A percentile compares a stretch with the other conserved stretches of the same genome.
Evolutionary conservation across 2,888 invertebrate species (phyloP).

Genomic region (Bruchidius siliquastri): DNA sequence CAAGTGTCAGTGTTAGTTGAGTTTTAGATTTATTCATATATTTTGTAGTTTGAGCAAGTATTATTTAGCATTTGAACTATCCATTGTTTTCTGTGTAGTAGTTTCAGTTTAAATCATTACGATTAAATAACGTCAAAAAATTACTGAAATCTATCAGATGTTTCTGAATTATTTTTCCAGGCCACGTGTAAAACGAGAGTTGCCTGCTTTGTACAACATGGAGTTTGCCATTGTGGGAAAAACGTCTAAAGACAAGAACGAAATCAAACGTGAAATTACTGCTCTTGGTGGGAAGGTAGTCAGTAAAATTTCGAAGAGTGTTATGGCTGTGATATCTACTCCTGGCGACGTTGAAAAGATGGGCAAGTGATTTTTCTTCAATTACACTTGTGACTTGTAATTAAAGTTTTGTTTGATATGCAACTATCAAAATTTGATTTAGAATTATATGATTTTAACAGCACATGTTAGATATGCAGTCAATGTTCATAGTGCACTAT

Average conservation of each 20-base stretch:
- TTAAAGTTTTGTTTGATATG: neutral
- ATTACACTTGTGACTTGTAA: neutral
- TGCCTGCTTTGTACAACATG: constrained; percentile 70
- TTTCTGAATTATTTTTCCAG: constrained; percentile 39
- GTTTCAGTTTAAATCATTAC: no score
- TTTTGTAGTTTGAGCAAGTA: no score
- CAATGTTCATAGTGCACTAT: no score
- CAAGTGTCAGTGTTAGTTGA: no score
- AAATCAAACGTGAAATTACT: constrained; percentile 63
- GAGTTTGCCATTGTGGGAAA: constrained; percentile 66
- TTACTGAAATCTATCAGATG: no score
- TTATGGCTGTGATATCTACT: constrained; percentile 74
- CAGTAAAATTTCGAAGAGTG: constrained; percentile 58
- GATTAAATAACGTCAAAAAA: no score
- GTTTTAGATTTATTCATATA: no score
- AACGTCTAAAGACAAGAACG: constrained; percentile 54
- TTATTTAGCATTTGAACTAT: no score
- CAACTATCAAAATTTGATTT: no score
- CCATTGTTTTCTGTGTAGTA: no score
- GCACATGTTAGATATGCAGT: no score
- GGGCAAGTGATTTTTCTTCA: constrained; percentile 36
- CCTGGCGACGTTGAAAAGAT: constrained; percentile 64
- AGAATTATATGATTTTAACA: no score
- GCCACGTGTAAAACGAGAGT: constrained; percentile 61
- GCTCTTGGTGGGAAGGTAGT: constrained; percentile 73